A percentile compares a stretch with the other conserved stretches of the same genome.
phyloP scores from a whole-genome alignment of 2,888 invertebrate genomes.

The Chrysotoxum bicinctum region DNA sequence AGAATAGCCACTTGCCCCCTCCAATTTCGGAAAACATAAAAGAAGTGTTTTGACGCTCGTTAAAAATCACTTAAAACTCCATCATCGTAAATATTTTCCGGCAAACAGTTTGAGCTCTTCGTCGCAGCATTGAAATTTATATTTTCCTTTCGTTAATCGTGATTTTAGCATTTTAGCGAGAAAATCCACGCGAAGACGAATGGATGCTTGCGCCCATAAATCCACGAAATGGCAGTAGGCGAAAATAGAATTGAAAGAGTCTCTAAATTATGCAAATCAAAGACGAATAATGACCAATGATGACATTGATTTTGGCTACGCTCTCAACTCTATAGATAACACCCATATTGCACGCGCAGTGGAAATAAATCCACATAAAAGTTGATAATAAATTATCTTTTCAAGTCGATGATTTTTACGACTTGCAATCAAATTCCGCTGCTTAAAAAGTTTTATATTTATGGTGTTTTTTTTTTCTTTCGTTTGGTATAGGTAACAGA shows the following conservation, averaged over 20 bases:
- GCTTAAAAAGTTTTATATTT: not conserved
- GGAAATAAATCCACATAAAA: not conserved
- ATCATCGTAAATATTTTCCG: slow-evolving; percentile 61
- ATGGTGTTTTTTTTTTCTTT: not conserved
- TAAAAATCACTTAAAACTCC: slow-evolving; percentile 71
- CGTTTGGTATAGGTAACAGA: not conserved
- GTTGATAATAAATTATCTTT: slow-evolving; percentile 40
- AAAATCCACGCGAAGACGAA: not conserved
- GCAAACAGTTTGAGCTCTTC: not conserved
- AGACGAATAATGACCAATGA: not conserved
- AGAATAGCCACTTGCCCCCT: not conserved
- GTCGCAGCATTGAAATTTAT: slow-evolving; percentile 15
- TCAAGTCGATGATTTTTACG: slow-evolving; percentile 56
- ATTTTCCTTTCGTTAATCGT: slow-evolving; percentile 24
- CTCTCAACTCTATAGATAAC: too few relatives aligned
- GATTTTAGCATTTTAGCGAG: slow-evolving; percentile 1
- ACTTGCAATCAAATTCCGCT: slow-evolving; percentile 36
- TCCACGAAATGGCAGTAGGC: not conserved
- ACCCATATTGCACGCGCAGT: not conserved
- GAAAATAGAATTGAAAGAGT: slow-evolving; percentile 17
- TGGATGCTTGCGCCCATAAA: slow-evolving; percentile 27
- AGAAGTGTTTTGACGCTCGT: slow-evolving; percentile 53
- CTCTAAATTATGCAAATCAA: slow-evolving; percentile 43
- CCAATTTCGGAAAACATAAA: slow-evolving; percentile 23
- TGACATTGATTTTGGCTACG: not conserved